phyloP scores from a whole-genome alignment of 2,888 invertebrate species.

The Schrankia costaestrigalis region DNA sequence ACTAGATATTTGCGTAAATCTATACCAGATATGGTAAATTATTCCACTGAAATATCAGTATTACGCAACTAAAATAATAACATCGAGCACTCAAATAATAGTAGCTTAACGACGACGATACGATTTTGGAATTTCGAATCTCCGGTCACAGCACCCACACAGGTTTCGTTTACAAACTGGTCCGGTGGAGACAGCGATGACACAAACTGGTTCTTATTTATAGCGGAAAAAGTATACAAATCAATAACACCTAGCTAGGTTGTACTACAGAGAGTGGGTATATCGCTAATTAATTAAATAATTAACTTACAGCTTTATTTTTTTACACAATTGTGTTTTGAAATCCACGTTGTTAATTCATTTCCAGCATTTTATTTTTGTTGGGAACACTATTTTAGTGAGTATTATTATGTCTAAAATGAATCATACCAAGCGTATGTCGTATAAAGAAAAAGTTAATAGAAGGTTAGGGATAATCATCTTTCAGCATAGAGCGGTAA shows the following conservation, averaged over 20 bases:
- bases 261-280: not conserved
- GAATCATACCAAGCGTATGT: conserved; percentile 70
- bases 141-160: conserved; percentile 58
- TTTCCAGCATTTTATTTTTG: no score
- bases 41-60: conserved; percentile 31
- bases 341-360: no score
- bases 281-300: not conserved
- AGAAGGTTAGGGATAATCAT: conserved; percentile 51
- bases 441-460: conserved; percentile 49
- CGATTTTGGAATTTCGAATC: conserved; percentile 57
- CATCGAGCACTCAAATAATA: no score
- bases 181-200: conserved; percentile 57
- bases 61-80: conserved; percentile 57
- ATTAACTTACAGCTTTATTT: not conserved
- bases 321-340: not conserved
- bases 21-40: not conserved
- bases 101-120: no score
- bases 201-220: conserved; percentile 75
- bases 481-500: conserved; percentile 64
- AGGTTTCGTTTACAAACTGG: conserved; percentile 67
- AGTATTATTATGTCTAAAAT: no score
- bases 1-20: no score
- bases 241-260: conserved; percentile 60
- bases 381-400: no score
- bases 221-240: conserved; percentile 75